These are phyloP conservation scores for Dipus sagitta DNA, from an alignment of 2,797 vertebrate genomes.

Conservation along the genomic window DNA sequence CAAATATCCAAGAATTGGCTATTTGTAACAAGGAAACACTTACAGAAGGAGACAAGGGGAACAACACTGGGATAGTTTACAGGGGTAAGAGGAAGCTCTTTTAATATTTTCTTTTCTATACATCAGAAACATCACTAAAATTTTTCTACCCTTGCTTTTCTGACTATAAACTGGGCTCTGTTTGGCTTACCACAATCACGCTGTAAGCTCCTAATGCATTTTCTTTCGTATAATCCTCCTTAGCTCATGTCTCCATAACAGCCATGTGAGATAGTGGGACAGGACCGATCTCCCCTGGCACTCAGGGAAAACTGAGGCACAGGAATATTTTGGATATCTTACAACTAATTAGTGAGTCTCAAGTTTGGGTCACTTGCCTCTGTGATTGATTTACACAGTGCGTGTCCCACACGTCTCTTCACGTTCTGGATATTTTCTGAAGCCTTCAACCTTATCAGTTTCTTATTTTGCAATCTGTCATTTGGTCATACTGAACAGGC, in stretches of 20 bases:
- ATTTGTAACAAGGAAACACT: slow-evolving; percentile 10
- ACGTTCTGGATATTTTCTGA: background rate
- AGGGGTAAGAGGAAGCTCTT: slow-evolving; percentile 23
- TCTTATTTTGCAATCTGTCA: background rate
- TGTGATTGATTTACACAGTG: background rate
- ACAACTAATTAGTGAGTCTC: background rate
- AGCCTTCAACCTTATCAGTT: background rate
- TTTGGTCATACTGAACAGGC: background rate
- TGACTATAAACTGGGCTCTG: background rate
- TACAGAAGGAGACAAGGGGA: background rate
- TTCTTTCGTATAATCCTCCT: background rate
- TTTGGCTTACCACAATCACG: background rate
- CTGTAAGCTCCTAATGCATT: background rate
- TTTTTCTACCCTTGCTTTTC: slow-evolving; percentile 8
- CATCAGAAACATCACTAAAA: background rate
- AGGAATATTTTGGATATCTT: background rate
- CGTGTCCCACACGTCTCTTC: background rate
- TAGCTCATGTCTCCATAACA: background rate
- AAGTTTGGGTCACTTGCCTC: slow-evolving; percentile 30
- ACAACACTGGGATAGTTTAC: background rate
- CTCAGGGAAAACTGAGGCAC: background rate
- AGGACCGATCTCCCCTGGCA: background rate
- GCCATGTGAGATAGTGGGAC: background rate
- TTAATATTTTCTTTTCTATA: slow-evolving; percentile 46
- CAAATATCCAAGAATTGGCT: background rate